A percentile compares a stretch with the other conserved stretches of the same genome.
Conservation (phyloP, 2,113 vertebrate genomes). For the Pteropus alecto region DNA sequence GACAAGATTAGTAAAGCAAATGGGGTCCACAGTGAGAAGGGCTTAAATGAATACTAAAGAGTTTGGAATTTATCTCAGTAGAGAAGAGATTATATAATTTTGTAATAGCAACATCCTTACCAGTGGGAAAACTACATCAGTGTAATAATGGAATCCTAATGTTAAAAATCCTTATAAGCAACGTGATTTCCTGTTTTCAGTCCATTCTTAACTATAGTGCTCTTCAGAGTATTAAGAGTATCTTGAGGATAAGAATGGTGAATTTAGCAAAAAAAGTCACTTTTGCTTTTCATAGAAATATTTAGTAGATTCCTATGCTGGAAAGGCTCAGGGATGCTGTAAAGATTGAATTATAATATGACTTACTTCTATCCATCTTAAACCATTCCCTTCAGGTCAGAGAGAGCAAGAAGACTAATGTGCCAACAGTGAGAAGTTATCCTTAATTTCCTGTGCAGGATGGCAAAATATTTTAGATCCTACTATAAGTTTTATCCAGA, state of each 20-base stretch:
- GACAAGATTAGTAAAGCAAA: background rate
- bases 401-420: background rate
- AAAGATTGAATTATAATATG: background rate
- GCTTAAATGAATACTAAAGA: background rate
- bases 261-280: background rate
- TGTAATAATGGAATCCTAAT: background rate
- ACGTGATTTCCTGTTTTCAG: background rate
- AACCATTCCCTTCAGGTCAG: background rate
- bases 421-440: background rate
- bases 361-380: background rate
- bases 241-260: background rate
- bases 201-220: background rate
- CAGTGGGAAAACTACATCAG: background rate
- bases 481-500: background rate
- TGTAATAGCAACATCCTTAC: background rate
- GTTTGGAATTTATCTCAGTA: background rate
- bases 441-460: background rate
- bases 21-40: background rate
- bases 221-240: background rate
- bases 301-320: background rate
- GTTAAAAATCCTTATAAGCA: background rate
- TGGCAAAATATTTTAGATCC: background rate
- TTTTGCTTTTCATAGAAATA: background rate
- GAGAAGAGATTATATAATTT: background rate
- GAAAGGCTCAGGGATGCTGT: background rate